Evolutionary conservation across 1,140 invertebrate species (phyloP).

Genomic region (Batillaria attramentaria): DNA sequence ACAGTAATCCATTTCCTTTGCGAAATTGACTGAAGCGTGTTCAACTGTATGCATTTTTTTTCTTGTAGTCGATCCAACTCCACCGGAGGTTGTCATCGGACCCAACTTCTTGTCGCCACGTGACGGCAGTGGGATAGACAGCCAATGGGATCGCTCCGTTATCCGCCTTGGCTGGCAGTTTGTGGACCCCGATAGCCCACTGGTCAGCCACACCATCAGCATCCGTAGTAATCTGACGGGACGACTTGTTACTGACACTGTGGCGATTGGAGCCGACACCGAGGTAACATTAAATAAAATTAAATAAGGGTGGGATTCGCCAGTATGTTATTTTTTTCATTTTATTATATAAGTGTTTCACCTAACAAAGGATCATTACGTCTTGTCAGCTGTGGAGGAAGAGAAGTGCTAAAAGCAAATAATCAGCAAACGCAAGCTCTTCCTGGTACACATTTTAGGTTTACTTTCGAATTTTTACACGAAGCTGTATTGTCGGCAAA

Average conservation of each 20-base stretch:
- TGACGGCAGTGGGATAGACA: not conserved
- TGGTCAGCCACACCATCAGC: conserved; percentile 40
- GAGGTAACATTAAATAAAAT: too few relatives aligned
- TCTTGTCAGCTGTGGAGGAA: too few relatives aligned
- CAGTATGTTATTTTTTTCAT: too few relatives aligned
- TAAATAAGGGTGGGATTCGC: too few relatives aligned
- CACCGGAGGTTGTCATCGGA: not conserved
- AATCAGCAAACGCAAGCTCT: too few relatives aligned
- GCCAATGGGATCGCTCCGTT: conserved; percentile 46
- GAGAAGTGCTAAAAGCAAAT: too few relatives aligned
- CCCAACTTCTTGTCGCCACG: not conserved
- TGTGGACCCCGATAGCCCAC: conserved; percentile 49
- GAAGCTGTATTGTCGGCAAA: too few relatives aligned
- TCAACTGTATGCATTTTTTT: not conserved
- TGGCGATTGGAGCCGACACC: conserved; percentile 6
- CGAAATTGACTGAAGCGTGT: not conserved
- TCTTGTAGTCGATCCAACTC: not conserved
- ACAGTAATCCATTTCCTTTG: too few relatives aligned
- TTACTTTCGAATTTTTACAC: too few relatives aligned
- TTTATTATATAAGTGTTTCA: too few relatives aligned
- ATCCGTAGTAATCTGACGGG: conserved; percentile 38
- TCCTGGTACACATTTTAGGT: too few relatives aligned
- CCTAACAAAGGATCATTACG: too few relatives aligned
- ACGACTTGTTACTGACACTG: conserved; percentile 8
- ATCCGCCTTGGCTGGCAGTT: conserved; percentile 49